A percentile compares a stretch with the other conserved stretches of the same genome.
These are phyloP conservation scores for Sula dactylatra DNA, from an alignment of 2,113 vertebrate genomes.

Conservation along the genomic window DNA sequence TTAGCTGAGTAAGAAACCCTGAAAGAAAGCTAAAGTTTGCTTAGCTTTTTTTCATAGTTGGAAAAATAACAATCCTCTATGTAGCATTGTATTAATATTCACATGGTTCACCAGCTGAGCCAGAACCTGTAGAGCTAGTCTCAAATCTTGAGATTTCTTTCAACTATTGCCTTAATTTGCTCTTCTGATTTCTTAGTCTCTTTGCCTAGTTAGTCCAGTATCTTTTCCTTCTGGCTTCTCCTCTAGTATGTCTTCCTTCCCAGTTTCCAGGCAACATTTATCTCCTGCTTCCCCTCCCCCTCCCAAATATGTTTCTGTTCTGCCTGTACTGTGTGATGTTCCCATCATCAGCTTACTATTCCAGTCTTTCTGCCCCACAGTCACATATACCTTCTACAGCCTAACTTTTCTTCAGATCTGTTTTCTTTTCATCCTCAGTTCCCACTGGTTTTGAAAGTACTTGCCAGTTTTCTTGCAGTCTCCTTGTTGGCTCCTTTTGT, in stretches of 20 bases:
- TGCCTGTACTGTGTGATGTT: slow-evolving; percentile 35
- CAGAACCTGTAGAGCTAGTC: not conserved
- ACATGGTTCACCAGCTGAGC: not conserved
- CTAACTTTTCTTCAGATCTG: not conserved
- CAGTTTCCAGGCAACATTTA: slow-evolving; percentile 7
- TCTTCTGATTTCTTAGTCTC: slow-evolving; percentile 5
- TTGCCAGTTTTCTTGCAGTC: slow-evolving; percentile 28
- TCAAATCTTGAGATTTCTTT: not conserved
- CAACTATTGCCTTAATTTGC: not conserved
- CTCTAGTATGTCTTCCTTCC: slow-evolving; percentile 10
- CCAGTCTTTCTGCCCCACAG: not conserved
- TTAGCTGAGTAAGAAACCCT: not conserved
- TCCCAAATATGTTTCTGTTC: slow-evolving; percentile 9
- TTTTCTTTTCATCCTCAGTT: slow-evolving; percentile 32
- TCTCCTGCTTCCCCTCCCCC: not conserved
- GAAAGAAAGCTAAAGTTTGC: not conserved
- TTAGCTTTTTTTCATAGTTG: not conserved
- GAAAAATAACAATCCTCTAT: not conserved
- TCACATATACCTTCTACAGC: not conserved
- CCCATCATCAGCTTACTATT: slow-evolving; percentile 1
- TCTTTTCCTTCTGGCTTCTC: slow-evolving; percentile 30
- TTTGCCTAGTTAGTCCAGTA: slow-evolving; percentile 7
- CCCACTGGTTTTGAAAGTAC: not conserved
- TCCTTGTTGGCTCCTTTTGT: slow-evolving; percentile 29
- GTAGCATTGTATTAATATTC: not conserved